Evolutionary conservation across 2,888 invertebrate species (phyloP).

Genomic region (Pachliopta kotzebuea): DNA sequence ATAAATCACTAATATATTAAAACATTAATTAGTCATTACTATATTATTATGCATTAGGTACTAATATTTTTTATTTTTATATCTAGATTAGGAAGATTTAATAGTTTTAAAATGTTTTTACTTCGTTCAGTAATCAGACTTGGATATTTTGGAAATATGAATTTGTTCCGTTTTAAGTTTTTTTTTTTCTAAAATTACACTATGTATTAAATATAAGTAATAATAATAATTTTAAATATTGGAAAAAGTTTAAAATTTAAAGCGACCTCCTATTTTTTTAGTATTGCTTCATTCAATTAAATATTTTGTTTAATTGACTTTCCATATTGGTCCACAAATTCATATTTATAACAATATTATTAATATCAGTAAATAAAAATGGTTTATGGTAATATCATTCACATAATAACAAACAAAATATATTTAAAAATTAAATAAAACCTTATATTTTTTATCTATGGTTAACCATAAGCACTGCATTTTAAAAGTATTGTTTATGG

Average conservation of each 20-base stretch:
- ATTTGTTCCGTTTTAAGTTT: not conserved
- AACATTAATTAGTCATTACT: not conserved
- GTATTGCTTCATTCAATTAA: not conserved
- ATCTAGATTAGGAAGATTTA: not conserved
- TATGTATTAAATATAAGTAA: no score
- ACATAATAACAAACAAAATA: no score
- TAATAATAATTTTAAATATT: not conserved
- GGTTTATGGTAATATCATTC: no score
- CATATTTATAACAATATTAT: no score
- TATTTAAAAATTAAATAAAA: no score
- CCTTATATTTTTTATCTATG: no score
- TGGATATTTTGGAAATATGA: not conserved
- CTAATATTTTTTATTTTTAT: no score
- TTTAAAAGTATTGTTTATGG: not conserved
- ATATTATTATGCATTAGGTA: no score
- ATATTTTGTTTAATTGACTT: not conserved
- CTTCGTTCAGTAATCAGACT: not conserved
- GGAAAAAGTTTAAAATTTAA: not conserved
- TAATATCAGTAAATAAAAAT: no score
- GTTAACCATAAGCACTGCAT: not conserved
- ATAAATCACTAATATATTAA: constrained; percentile 7
- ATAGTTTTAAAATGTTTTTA: not conserved
- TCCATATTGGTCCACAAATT: not conserved
- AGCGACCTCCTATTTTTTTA: not conserved
- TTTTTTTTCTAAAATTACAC: not conserved